phyloP scores from a whole-genome alignment of 2,797 vertebrate species.

The Vireo griseus region DNA sequence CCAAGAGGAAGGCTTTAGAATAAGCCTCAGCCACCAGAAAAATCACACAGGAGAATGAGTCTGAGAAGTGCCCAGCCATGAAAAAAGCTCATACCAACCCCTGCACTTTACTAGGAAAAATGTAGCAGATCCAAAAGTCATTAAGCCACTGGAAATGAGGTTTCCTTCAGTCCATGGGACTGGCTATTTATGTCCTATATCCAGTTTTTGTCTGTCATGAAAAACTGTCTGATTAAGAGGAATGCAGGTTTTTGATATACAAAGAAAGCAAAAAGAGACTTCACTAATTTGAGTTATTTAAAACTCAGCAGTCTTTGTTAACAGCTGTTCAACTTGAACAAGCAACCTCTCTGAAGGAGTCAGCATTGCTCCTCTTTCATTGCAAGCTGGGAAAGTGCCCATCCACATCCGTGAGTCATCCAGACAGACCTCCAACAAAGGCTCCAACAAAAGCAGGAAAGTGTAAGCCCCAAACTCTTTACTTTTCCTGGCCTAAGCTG shows the following conservation, averaged over 20 bases:
- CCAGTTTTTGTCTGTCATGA: neutral
- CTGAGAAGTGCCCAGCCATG: neutral
- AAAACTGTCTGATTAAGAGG: neutral
- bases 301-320: slow-evolving; percentile 12
- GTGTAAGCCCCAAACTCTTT: neutral
- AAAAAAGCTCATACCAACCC: neutral
- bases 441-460: neutral
- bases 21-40: neutral
- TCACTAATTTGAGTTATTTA: neutral
- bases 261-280: neutral
- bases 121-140: neutral
- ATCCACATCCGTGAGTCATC: neutral
- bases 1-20: neutral
- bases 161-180: neutral
- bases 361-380: neutral
- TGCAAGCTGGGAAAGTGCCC: slow-evolving; percentile 11
- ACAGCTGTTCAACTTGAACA: slow-evolving; percentile 22
- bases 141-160: neutral
- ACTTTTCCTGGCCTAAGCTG: neutral
- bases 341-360: neutral
- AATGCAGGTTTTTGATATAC: neutral
- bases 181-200: neutral
- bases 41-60: neutral
- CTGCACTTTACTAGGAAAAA: neutral
- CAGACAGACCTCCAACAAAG: neutral